phyloP scores from a whole-genome alignment of 2,113 vertebrate species.

The Nibea coibor region DNA sequence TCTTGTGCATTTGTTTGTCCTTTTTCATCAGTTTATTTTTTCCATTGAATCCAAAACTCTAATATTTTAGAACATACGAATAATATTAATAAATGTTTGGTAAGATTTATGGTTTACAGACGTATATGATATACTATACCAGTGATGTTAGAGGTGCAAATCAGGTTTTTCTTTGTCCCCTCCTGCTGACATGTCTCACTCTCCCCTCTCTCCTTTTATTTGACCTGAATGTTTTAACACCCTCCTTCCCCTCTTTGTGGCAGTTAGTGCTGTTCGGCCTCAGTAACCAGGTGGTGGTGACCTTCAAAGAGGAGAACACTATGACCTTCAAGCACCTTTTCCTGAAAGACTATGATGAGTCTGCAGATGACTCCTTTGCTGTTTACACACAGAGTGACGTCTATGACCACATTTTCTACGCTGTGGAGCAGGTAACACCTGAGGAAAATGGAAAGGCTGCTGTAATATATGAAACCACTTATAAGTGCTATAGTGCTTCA shows the following conservation, averaged over 20 bases:
- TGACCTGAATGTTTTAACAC: not conserved
- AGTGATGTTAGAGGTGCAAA: not conserved
- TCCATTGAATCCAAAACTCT: no score
- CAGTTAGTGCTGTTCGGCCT: constrained; percentile 95
- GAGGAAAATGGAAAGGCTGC: not conserved
- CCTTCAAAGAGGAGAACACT: constrained; percentile 96
- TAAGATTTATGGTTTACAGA: no score
- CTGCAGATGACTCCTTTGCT: constrained; percentile 80
- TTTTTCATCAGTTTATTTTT: no score
- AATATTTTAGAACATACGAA: no score
- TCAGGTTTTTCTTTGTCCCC: not conserved
- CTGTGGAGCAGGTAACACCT: constrained; percentile 85
- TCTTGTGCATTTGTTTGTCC: no score
- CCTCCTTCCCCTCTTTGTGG: not conserved
- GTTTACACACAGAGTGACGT: constrained; percentile 90
- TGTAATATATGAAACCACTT: not conserved
- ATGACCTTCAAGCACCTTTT: constrained; percentile 94
- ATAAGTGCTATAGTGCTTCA: not conserved
- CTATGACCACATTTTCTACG: constrained; percentile 86
- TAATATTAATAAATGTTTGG: no score
- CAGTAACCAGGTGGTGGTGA: constrained; percentile 96
- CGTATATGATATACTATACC: no score
- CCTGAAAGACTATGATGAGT: constrained; percentile 90
- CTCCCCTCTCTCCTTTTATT: not conserved
- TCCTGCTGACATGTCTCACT: not conserved